phyloP scores from a whole-genome alignment of 2,888 invertebrate species.

The Mesorhabditis spiculigera region DNA sequence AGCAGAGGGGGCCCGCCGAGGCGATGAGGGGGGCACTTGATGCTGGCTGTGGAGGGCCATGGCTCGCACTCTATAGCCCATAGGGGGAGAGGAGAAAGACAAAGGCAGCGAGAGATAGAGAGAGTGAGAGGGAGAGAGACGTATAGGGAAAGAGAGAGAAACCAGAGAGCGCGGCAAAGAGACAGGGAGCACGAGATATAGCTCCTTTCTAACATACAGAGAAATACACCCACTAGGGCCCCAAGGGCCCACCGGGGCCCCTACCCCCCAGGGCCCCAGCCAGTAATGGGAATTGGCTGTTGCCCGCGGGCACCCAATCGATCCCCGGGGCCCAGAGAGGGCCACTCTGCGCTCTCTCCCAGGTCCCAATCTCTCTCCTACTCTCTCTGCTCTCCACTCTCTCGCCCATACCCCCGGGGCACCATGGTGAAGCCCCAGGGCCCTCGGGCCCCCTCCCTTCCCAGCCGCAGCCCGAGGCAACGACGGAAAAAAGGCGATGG shows the following conservation, averaged over 20 bases:
- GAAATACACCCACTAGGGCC: constrained; percentile 12
- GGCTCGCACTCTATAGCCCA: no score
- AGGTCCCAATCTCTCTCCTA: neutral
- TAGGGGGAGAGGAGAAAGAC: neutral
- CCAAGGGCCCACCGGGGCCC: constrained; percentile 7
- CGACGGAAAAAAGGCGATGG: no score
- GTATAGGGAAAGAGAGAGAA: constrained; percentile 9
- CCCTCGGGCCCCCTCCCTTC: no score
- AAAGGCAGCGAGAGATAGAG: neutral
- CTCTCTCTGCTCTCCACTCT: neutral
- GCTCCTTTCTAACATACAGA: constrained; percentile 9
- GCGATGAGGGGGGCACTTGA: no score
- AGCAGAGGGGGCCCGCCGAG: no score
- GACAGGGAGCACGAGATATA: constrained; percentile 7
- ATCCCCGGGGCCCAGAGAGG: neutral
- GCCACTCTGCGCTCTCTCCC: neutral
- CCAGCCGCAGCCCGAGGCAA: no score
- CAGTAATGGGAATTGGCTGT: constrained; percentile 14
- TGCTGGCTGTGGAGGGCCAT: no score
- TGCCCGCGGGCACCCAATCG: constrained; percentile 8
- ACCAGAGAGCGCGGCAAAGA: neutral
- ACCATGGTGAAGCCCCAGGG: no score
- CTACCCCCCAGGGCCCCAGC: neutral
- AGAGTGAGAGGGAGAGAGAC: constrained; percentile 12
- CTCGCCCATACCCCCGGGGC: neutral